Evolutionary conservation across 2,888 invertebrate species (phyloP), one percentile per base, ranked within the genome.

Genomic region (Trichopria drosophilae): DNA sequence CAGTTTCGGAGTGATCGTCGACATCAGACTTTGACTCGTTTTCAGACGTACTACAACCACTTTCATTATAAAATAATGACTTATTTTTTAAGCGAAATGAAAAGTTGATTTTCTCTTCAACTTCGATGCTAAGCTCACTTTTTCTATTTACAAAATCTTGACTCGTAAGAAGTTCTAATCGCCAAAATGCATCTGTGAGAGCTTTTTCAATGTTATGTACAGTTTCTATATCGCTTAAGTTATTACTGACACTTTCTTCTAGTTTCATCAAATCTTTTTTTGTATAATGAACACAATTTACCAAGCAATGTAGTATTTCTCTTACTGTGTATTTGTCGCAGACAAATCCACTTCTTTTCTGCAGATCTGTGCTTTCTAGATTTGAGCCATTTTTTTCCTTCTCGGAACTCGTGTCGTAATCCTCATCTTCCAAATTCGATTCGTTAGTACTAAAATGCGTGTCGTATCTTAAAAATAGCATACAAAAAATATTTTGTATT

Each of bases 401-500:
- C 61, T 79, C 79, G 1, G 79, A 78, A 2, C 79, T 77, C 4
- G 78, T 78, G 15, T 79, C 79, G 61, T 77, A 79, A 50, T 69
- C 79, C 43, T 78, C 78, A 58, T 81, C 78, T 57, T 80, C 75
- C 50, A 60, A 64, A n/a, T 60, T 59, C n/a, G 61, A 65, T 10
- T 64, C 68, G 7, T 19, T 9, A 80, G 80, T 6, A 79, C 78
- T 53, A 84, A 79, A 67, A 85, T 82, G 56, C 1, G 15, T 20
- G 64, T 84, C 82, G 60, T 81, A 79, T 58, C 83, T 80, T 37
- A 87, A 65, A 71, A 88, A 87, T 28, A 89, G 77, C 60, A 88
- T 79, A 1, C 84, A 80, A 70, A 88, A 89, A 57, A 89, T 80
- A 70, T 87, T 84, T 71, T 88, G 86, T 46, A 89, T 79, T 0